A percentile compares a stretch with the other conserved stretches of the same genome.
These are phyloP conservation scores for Luidia sarsii DNA, from an alignment of 53 echinoderm and acorn worm genomes.

Conservation along the genomic window DNA sequence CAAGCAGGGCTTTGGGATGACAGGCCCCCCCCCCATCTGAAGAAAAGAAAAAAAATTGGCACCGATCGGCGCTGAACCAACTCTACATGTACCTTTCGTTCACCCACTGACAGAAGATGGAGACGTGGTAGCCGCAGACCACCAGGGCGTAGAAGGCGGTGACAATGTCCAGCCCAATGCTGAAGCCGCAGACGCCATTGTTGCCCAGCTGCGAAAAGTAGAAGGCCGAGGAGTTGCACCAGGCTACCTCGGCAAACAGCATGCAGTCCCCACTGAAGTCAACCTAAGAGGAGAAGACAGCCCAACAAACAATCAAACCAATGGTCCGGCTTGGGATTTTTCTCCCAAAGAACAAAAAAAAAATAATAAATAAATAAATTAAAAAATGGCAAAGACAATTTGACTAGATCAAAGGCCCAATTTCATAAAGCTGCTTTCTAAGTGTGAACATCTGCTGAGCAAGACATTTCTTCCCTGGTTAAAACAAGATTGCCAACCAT, in stretches of 20 bases:
- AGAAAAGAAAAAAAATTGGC: no score
- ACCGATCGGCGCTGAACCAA: no score
- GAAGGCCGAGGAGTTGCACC: conserved; percentile 78
- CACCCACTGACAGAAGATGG: conserved; percentile 55
- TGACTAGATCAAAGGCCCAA: not conserved
- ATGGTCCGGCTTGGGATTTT: not conserved
- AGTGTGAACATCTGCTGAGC: no score
- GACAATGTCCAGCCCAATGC: conserved; percentile 72
- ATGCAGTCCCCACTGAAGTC: conserved; percentile 76
- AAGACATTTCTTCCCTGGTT: no score
- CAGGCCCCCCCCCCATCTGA: no score
- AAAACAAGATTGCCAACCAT: no score
- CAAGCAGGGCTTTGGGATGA: no score
- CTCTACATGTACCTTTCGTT: conserved; percentile 67
- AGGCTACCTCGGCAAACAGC: conserved; percentile 70
- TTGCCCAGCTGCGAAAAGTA: conserved; percentile 78
- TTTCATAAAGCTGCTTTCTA: not conserved
- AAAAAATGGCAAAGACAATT: not conserved
- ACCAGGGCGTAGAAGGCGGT: conserved; percentile 69
- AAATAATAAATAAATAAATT: not conserved
- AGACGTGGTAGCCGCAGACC: conserved; percentile 67
- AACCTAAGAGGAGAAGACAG: conserved; percentile 49
- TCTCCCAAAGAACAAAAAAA: not conserved
- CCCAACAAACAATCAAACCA: not conserved
- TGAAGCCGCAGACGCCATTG: conserved; percentile 73